Conservation (phyloP, 2,797 vertebrate genomes). For the Tinamus major region DNA sequence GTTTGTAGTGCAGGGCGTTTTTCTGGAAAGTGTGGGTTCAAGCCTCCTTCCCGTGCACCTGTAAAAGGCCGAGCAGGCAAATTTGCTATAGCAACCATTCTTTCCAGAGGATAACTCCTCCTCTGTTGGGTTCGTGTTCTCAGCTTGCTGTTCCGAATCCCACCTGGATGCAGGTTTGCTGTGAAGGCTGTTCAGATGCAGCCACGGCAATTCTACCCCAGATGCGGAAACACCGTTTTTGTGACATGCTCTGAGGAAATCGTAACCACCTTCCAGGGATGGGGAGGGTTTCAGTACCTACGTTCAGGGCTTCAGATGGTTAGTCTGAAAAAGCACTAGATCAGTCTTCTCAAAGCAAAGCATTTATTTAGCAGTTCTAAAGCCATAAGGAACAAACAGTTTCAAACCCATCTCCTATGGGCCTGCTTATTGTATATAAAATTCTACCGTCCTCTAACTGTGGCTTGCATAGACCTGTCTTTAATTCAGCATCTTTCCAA, state of each 20-base stretch:
- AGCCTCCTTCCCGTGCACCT: not conserved
- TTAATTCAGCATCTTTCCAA: not conserved
- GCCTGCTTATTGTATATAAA: not conserved
- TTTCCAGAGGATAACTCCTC: not conserved
- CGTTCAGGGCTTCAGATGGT: not conserved
- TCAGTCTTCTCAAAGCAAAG: not conserved
- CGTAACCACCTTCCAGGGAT: not conserved
- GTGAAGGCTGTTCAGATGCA: not conserved
- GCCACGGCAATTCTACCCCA: not conserved
- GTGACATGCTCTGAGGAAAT: fast-evolving
- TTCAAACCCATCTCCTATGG: not conserved
- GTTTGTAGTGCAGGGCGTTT: not conserved
- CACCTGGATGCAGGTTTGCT: not conserved
- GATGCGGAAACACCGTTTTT: not conserved
- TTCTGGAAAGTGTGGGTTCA: not conserved
- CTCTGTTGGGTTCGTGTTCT: not conserved
- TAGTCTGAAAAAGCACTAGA: not conserved
- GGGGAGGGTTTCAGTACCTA: not conserved
- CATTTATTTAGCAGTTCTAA: not conserved
- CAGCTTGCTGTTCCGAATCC: not conserved
- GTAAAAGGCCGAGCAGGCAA: not conserved
- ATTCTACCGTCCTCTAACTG: not conserved
- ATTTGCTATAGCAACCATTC: not conserved
- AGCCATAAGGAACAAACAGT: not conserved
- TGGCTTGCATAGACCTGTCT: not conserved